Evolutionary conservation across 1,140 invertebrate genomes (phyloP).

Genomic region (Philotrypesis tridentata): DNA sequence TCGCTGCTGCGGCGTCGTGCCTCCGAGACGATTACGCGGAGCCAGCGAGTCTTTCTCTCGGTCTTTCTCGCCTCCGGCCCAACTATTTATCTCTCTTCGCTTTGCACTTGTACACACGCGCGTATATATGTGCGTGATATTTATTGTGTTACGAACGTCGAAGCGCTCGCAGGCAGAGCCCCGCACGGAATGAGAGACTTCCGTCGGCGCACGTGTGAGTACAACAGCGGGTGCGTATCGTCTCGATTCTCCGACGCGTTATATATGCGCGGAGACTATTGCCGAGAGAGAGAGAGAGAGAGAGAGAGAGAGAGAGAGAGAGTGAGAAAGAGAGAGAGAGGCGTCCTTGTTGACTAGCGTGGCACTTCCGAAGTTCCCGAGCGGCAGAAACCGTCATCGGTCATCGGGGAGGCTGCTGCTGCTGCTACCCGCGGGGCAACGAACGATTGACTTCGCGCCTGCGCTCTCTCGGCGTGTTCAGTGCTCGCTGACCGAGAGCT

Average conservation of each 20-base stretch:
- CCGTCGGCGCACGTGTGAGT: constrained; percentile 21
- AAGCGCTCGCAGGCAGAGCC: constrained; percentile 35
- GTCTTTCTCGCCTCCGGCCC: too few relatives aligned
- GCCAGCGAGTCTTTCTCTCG: too few relatives aligned
- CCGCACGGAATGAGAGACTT: constrained; percentile 45
- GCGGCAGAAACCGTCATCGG: background rate
- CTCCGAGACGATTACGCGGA: background rate
- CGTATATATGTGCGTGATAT: too few relatives aligned
- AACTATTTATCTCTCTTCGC: background rate
- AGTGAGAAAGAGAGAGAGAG: too few relatives aligned
- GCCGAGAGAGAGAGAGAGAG: too few relatives aligned
- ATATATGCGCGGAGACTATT: too few relatives aligned
- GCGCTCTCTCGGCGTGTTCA: background rate
- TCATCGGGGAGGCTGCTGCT: too few relatives aligned
- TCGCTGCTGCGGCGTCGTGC: background rate
- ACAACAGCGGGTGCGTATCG: background rate
- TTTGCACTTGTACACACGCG: too few relatives aligned
- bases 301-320: too few relatives aligned
- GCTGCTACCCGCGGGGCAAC: too few relatives aligned
- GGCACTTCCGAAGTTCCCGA: constrained; percentile 29
- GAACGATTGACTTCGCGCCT: constrained; percentile 7
- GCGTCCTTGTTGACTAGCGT: constrained; percentile 24
- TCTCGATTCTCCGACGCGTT: background rate
- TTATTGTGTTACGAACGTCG: background rate
- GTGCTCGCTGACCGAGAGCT: too few relatives aligned